Evolutionary conservation across 2,113 vertebrate species (phyloP).

Genomic region (Electrona antarctica): DNA sequence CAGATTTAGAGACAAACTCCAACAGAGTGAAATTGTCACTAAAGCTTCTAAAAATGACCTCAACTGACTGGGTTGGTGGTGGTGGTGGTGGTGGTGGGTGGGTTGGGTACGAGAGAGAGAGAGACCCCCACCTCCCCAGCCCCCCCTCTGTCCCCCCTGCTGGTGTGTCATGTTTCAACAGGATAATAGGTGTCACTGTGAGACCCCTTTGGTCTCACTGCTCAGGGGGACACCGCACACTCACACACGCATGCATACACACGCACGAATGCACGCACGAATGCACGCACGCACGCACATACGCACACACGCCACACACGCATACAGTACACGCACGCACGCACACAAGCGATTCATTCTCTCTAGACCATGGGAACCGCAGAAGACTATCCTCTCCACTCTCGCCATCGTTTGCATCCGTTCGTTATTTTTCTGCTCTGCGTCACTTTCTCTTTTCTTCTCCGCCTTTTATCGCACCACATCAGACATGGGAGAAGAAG

Average conservation of each 20-base stretch:
- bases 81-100: too few relatives aligned
- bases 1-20: neutral
- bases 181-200: conserved; percentile 68
- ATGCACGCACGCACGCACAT: neutral
- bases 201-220: conserved; percentile 69
- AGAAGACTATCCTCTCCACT: conserved; percentile 46
- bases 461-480: neutral
- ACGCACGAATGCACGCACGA: conserved; percentile 31
- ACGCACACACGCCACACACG: neutral
- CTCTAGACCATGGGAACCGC: conserved; percentile 73
- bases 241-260: conserved; percentile 50
- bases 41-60: too few relatives aligned
- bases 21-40: too few relatives aligned
- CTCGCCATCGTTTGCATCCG: conserved; percentile 53
- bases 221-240: conserved; percentile 59
- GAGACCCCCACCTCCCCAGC: neutral
- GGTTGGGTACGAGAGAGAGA: too few relatives aligned
- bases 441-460: conserved; percentile 34
- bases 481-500: too few relatives aligned
- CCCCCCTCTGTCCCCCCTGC: conserved; percentile 66
- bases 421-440: conserved; percentile 34
- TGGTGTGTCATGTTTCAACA: conserved; percentile 77
- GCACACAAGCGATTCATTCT: conserved; percentile 74
- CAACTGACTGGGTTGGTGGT: too few relatives aligned
- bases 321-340: neutral